Conservation (phyloP, 35 echinoderm and acorn worm genomes). For the Apostichopus japonicus region DNA sequence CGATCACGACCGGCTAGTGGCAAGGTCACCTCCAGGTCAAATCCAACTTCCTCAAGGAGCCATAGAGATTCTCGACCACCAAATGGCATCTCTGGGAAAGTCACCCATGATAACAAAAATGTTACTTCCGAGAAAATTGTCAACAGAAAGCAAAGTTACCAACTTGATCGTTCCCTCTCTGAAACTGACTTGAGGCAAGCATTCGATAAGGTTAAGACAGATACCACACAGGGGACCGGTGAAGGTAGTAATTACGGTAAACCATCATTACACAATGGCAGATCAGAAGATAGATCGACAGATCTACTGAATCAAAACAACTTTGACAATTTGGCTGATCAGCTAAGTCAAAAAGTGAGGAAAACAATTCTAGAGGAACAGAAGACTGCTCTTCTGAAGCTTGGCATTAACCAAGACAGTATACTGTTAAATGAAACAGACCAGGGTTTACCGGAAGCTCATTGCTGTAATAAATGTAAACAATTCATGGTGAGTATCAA, state of each 20-base stretch:
- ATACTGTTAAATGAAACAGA: slow-evolving; percentile 38
- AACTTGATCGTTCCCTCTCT: slow-evolving; percentile 1
- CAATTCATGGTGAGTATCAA: slow-evolving; percentile 85
- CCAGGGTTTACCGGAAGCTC: slow-evolving; percentile 11
- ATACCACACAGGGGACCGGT: not conserved
- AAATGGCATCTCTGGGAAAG: not conserved
- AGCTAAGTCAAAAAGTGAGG: slow-evolving; percentile 68
- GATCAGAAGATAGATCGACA: slow-evolving; percentile 3
- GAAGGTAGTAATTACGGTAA: not conserved
- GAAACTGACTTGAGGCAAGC: slow-evolving; percentile 2
- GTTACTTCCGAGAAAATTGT: slow-evolving; percentile 26
- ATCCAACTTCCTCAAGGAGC: slow-evolving; percentile 12
- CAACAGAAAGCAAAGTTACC: not conserved
- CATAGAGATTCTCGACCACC: not conserved
- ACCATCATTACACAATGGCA: not conserved
- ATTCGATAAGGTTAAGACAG: not conserved
- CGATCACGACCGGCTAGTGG: not conserved
- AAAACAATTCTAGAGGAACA: slow-evolving; percentile 56
- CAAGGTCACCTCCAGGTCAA: slow-evolving; percentile 13
- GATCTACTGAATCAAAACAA: slow-evolving; percentile 56
- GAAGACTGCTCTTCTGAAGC: slow-evolving; percentile 33
- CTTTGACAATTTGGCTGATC: slow-evolving; percentile 71
- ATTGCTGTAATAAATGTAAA: slow-evolving; percentile 77
- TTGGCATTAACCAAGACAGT: slow-evolving; percentile 16
- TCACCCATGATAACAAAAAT: not conserved